A percentile compares a stretch with the other conserved stretches of the same genome.
Evolutionary conservation across 2,113 vertebrate genomes (phyloP).

Genomic region (Ceyx margarethae): DNA sequence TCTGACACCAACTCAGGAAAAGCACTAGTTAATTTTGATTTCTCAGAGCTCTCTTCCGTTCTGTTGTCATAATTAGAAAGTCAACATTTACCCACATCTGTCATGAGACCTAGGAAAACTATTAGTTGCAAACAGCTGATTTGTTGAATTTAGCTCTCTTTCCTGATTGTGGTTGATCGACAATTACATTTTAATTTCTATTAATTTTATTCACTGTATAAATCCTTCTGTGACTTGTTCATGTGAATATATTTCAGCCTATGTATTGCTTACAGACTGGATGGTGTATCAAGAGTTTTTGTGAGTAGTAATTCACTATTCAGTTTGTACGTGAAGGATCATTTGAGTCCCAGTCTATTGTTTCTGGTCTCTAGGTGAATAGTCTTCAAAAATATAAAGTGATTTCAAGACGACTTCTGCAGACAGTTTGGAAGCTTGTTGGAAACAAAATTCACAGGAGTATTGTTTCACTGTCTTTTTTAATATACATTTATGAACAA

Average conservation of each 20-base stretch:
- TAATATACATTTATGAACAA: not conserved
- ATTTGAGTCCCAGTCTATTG: not conserved
- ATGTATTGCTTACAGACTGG: not conserved
- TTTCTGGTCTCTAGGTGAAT: not conserved
- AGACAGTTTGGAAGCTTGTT: not conserved
- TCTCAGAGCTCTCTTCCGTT: slow-evolving; percentile 6
- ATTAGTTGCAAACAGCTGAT: slow-evolving; percentile 61
- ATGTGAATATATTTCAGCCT: slow-evolving; percentile 5
- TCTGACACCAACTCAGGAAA: slow-evolving; percentile 45
- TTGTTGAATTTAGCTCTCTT: slow-evolving; percentile 56
- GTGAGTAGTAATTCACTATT: not conserved
- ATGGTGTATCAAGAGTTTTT: not conserved
- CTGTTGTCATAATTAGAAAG: slow-evolving; percentile 63
- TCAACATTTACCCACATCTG: slow-evolving; percentile 64
- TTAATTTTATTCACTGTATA: slow-evolving; percentile 24
- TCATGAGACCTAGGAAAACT: slow-evolving; percentile 60
- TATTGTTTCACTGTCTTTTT: slow-evolving; percentile 5
- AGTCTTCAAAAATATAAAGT: slow-evolving; percentile 15
- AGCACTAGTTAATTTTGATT: slow-evolving; percentile 49
- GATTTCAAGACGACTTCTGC: slow-evolving; percentile 3
- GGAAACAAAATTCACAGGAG: slow-evolving; percentile 2
- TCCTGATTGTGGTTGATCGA: slow-evolving; percentile 48
- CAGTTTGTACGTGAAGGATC: not conserved
- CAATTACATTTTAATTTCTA: slow-evolving; percentile 36
- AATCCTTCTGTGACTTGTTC: slow-evolving; percentile 31